Percentiles rank a stretch among this genome's conserved stretches.
Evolutionary conservation across 2,797 vertebrate species (phyloP).

Genomic region (Sebastes matsubarae): DNA sequence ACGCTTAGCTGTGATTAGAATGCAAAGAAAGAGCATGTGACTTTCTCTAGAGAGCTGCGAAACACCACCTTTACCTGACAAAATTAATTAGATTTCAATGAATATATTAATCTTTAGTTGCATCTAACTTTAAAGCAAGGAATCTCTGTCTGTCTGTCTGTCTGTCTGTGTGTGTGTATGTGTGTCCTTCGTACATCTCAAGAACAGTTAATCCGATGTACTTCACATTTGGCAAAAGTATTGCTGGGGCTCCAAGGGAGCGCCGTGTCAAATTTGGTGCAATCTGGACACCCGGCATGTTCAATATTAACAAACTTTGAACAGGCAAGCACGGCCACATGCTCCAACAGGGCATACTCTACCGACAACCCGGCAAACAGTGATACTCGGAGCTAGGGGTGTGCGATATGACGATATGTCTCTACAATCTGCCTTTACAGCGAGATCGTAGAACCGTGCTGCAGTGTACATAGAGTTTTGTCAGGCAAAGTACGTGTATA

Average conservation of each 20-base stretch:
- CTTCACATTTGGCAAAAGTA: neutral
- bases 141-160: neutral
- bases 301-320: too few species aligned
- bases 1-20: conserved; percentile 28
- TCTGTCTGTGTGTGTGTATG: neutral
- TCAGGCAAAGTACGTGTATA: too few species aligned
- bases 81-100: neutral
- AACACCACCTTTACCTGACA: neutral
- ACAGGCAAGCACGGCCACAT: too few species aligned
- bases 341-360: too few species aligned
- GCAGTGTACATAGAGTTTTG: too few species aligned
- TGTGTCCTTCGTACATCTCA: neutral
- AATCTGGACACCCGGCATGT: neutral
- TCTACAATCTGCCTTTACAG: too few species aligned
- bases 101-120: neutral
- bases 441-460: too few species aligned
- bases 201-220: neutral
- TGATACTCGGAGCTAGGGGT: too few species aligned
- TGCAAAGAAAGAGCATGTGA: neutral
- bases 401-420: too few species aligned
- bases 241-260: neutral
- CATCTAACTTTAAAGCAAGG: neutral
- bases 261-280: neutral
- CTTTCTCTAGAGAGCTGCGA: neutral
- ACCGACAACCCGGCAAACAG: too few species aligned